A percentile compares a stretch with the other conserved stretches of the same genome.
Conservation (phyloP, 2,113 vertebrate species). For the Albula glossodonta region DNA sequence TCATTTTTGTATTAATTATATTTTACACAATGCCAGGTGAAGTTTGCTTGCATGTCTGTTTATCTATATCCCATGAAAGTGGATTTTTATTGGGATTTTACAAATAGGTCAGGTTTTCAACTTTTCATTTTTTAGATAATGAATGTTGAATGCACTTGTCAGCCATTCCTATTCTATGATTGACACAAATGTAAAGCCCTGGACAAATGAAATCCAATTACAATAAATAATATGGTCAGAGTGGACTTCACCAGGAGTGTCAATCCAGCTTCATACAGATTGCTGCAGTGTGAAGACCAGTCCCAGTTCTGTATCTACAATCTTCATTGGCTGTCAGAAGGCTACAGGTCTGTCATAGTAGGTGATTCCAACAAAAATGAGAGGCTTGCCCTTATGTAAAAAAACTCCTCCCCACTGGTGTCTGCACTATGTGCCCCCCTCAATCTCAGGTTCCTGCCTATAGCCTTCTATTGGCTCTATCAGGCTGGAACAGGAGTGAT, state of each 20-base stretch:
- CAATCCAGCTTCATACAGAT: neutral
- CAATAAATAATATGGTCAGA: neutral
- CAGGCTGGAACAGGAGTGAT: constrained; percentile 35
- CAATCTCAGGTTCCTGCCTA: constrained; percentile 7
- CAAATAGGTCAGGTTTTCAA: neutral
- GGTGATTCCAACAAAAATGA: neutral
- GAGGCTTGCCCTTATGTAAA: constrained; percentile 17
- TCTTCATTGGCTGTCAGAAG: neutral
- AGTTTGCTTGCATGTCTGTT: neutral
- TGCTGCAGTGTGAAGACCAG: neutral
- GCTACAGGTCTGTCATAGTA: neutral
- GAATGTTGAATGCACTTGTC: neutral
- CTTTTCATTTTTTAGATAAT: neutral
- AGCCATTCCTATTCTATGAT: neutral
- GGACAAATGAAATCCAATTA: neutral
- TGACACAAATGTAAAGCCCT: neutral
- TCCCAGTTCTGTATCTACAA: neutral
- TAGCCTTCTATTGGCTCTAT: constrained; percentile 26
- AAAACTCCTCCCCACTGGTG: constrained; percentile 25
- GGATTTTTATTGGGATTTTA: neutral
- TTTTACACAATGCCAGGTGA: neutral
- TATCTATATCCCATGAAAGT: neutral
- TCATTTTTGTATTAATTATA: too few relatives aligned
- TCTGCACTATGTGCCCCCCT: neutral
- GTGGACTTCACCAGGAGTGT: neutral